Conservation (phyloP, 2,113 vertebrate species). For the Lanius ludovicianus region DNA sequence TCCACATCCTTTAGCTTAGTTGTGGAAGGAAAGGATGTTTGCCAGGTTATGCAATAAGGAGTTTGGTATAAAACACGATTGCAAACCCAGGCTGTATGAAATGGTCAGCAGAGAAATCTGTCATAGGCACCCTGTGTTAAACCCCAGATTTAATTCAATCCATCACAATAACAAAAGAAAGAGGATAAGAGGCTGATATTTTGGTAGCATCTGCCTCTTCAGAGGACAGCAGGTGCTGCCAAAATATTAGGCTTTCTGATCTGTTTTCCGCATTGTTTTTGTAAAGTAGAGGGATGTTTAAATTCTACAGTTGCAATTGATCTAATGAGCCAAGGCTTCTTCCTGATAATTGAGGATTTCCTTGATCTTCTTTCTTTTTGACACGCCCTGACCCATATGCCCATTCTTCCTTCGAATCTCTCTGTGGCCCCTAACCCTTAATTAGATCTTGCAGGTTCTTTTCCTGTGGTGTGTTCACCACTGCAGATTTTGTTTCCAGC, state of each 20-base stretch:
- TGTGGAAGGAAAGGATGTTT: background rate
- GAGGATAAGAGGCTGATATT: background rate
- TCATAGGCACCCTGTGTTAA: background rate
- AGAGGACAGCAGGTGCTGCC: background rate
- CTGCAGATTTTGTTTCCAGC: background rate
- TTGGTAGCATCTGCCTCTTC: conserved; percentile 7
- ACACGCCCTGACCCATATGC: background rate
- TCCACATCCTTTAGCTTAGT: background rate
- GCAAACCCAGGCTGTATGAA: background rate
- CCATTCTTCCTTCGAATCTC: background rate
- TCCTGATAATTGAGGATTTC: background rate
- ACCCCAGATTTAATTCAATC: background rate
- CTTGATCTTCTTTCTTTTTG: background rate
- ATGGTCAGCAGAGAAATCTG: background rate
- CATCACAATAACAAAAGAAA: background rate
- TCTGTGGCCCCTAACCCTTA: background rate
- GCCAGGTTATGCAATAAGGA: background rate
- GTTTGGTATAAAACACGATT: background rate
- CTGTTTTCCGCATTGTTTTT: conserved; percentile 6
- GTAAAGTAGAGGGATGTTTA: background rate
- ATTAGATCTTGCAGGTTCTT: background rate
- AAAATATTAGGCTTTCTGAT: conserved; percentile 27
- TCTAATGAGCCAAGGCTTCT: background rate
- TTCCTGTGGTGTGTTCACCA: background rate
- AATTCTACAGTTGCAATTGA: background rate